Percentiles rank a stretch among this genome's conserved stretches.
Evolutionary conservation across 2,113 vertebrate species (phyloP).

Genomic region (Seriola rivoliana): DNA sequence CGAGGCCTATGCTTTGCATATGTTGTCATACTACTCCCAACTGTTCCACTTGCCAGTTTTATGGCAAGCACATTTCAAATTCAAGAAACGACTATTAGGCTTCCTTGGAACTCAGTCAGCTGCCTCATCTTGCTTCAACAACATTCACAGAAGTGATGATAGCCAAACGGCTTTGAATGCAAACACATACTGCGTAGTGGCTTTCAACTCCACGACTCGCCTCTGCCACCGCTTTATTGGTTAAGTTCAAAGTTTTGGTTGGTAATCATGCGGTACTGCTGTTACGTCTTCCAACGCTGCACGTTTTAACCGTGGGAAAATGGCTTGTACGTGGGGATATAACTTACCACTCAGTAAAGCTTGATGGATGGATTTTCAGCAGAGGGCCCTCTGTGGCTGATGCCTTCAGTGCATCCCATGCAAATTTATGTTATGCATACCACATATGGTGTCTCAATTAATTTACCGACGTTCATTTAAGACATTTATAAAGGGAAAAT

Average conservation of each 20-base stretch:
- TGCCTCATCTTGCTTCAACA: constrained; percentile 7
- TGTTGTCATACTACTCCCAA: constrained; percentile 26
- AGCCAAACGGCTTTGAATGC: neutral
- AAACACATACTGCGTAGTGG: neutral
- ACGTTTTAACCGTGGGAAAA: neutral
- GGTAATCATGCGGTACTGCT: neutral
- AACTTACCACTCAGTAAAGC: neutral
- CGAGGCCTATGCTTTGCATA: constrained; percentile 12
- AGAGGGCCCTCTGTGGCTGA: neutral
- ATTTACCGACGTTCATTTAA: neutral
- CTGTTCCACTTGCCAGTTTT: constrained; percentile 21
- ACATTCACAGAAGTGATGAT: neutral
- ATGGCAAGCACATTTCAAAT: constrained; percentile 28
- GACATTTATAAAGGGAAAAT: neutral
- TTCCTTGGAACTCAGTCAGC: constrained; percentile 10
- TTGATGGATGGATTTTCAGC: neutral
- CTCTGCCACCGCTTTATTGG: neutral
- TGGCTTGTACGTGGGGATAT: neutral
- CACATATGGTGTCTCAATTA: neutral
- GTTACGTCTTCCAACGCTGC: neutral
- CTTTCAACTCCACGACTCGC: neutral
- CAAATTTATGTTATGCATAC: neutral
- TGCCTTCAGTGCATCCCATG: neutral
- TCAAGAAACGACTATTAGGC: constrained; percentile 14
- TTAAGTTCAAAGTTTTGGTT: constrained; percentile 9